Evolutionary conservation across 2,797 vertebrate species (phyloP).

Genomic region (Myripristis jacobus): DNA sequence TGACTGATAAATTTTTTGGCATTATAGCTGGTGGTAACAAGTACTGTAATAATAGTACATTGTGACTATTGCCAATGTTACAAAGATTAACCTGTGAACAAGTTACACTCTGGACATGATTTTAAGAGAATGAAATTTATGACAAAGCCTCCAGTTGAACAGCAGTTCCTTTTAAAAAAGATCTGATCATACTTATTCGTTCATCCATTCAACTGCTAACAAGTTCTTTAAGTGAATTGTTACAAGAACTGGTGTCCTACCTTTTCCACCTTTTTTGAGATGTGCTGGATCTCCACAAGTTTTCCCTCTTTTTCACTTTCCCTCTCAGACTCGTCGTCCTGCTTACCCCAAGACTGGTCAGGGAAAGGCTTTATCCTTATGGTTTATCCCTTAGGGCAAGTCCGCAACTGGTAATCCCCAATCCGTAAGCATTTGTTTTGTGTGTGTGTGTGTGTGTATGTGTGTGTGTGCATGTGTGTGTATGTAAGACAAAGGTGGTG

Average conservation of each 20-base stretch:
- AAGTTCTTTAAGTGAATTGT: background rate
- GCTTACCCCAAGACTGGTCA: constrained; percentile 53
- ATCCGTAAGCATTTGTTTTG: constrained; percentile 66
- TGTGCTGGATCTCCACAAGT: constrained; percentile 45
- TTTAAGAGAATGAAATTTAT: background rate
- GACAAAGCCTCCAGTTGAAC: background rate
- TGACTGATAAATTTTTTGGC: background rate
- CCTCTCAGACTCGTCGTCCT: constrained; percentile 52
- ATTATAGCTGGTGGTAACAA: background rate
- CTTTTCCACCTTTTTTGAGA: constrained; percentile 56
- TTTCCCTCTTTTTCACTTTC: constrained; percentile 49
- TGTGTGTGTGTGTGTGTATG: constrained; percentile 38
- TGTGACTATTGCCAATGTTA: background rate
- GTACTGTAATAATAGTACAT: background rate
- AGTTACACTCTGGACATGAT: background rate
- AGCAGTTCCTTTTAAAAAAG: background rate
- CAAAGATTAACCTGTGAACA: background rate
- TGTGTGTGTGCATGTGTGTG: constrained; percentile 38
- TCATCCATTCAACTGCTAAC: background rate
- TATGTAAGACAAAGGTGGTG: constrained; percentile 25
- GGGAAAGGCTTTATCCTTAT: constrained; percentile 78
- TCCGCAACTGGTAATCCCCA: constrained; percentile 80
- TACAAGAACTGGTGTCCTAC: constrained; percentile 62
- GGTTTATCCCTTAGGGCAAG: constrained; percentile 83
- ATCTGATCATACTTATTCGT: background rate